Percentiles rank a stretch among this genome's conserved stretches.
These are phyloP conservation scores for Arenaria interpres DNA, from an alignment of 2,113 vertebrate genomes.

Conservation along the genomic window DNA sequence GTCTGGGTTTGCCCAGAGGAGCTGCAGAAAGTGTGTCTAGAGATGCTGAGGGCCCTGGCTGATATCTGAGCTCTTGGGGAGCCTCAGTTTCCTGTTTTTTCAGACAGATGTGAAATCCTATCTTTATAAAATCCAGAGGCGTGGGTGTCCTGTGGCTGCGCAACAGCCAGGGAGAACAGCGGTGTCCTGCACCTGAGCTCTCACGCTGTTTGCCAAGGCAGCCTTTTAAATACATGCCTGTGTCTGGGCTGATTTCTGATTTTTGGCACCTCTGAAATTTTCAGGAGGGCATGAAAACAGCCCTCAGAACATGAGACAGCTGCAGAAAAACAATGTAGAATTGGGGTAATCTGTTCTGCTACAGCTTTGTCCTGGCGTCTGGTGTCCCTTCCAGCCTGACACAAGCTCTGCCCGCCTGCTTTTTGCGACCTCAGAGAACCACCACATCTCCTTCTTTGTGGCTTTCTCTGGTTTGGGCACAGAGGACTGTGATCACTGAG, in stretches of 20 bases:
- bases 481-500: not conserved
- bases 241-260: not conserved
- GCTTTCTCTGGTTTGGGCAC: not conserved
- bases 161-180: not conserved
- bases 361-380: not conserved
- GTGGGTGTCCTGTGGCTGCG: not conserved
- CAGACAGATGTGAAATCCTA: not conserved
- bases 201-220: not conserved
- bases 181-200: not conserved
- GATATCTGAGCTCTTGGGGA: not conserved
- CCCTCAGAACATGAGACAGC: not conserved
- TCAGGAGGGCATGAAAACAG: not conserved
- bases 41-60: not conserved
- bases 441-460: accelerated
- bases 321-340: not conserved
- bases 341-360: not conserved
- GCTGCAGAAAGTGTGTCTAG: not conserved
- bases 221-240: accelerated
- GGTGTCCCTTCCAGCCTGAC: not conserved
- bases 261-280: not conserved
- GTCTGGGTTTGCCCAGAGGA: not conserved
- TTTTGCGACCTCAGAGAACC: not conserved
- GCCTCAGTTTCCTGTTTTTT: not conserved
- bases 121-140: not conserved
- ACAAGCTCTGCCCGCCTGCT: not conserved